These are phyloP conservation scores for Eumacrocentrus americanus DNA, from an alignment of 2,888 invertebrate genomes.

Conservation along the genomic window DNA sequence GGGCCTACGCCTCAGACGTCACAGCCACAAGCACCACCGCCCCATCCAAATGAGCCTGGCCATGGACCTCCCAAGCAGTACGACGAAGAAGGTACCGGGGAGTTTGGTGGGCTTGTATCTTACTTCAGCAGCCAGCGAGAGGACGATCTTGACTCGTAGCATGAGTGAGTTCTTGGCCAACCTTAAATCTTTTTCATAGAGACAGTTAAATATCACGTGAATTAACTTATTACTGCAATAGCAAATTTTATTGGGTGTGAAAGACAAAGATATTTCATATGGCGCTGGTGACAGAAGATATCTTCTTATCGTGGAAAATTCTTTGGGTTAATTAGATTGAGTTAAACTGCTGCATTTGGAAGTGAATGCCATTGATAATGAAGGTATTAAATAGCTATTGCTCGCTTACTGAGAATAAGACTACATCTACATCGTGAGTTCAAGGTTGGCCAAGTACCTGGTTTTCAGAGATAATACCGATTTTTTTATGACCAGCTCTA, in stretches of 20 bases:
- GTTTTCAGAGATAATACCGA: slow-evolving; percentile 28
- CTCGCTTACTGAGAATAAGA: background rate
- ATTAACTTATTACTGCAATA: background rate
- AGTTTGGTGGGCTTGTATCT: slow-evolving; percentile 89
- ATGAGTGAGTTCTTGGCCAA: slow-evolving; percentile 59
- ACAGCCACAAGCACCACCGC: slow-evolving; percentile 38
- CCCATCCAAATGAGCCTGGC: slow-evolving; percentile 26
- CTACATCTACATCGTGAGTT: background rate
- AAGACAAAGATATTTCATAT: slow-evolving; percentile 3
- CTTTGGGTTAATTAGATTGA: too few relatives aligned
- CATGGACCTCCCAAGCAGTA: slow-evolving; percentile 55
- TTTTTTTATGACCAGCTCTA: slow-evolving; percentile 5
- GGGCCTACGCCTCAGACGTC: slow-evolving; percentile 42
- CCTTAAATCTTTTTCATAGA: slow-evolving; percentile 24
- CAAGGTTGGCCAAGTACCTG: slow-evolving; percentile 38
- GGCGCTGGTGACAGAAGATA: too few relatives aligned
- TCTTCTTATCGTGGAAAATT: too few relatives aligned
- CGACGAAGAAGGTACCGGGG: slow-evolving; percentile 70
- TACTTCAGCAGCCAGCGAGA: slow-evolving; percentile 91
- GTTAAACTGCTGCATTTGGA: too few relatives aligned
- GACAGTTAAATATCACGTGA: slow-evolving; percentile 1
- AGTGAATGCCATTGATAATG: background rate
- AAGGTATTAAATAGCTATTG: background rate
- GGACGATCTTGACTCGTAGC: slow-evolving; percentile 84
- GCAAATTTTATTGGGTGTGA: background rate